These are phyloP conservation scores for Microchrysa polita DNA, from an alignment of 2,888 invertebrate species.

Conservation along the genomic window DNA sequence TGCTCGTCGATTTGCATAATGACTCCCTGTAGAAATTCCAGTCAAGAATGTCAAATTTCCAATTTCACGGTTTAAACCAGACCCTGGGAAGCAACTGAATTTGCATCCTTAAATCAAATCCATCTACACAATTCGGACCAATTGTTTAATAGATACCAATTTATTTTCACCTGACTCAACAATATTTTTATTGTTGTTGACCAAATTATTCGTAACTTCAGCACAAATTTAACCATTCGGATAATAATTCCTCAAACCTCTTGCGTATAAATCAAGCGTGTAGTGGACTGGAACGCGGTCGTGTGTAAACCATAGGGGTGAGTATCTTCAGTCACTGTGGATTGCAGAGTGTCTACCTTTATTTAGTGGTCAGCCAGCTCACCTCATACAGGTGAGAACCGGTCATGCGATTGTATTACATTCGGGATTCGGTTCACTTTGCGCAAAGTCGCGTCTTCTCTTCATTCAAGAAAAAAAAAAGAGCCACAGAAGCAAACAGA, in stretches of 20 bases:
- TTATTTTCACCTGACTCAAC: too few species aligned
- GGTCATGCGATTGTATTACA: slow-evolving; percentile 34
- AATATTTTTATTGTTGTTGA: too few species aligned
- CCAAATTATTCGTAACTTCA: slow-evolving; percentile 6
- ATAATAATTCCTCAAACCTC: slow-evolving; percentile 16
- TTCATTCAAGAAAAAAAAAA: slow-evolving; percentile 2
- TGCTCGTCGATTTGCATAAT: too few species aligned
- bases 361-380: background rate
- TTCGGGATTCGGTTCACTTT: slow-evolving; percentile 10
- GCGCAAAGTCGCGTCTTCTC: slow-evolving; percentile 11
- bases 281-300: slow-evolving; percentile 27
- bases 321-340: slow-evolving; percentile 7
- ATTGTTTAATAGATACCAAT: too few species aligned
- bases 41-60: too few species aligned
- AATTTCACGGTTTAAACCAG: too few species aligned
- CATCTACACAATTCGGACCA: too few species aligned
- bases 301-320: slow-evolving; percentile 27
- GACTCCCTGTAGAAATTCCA: too few species aligned
- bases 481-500: background rate
- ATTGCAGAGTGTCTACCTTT: slow-evolving; percentile 19
- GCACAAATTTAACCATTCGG: background rate
- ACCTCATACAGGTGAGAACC: slow-evolving; percentile 39
- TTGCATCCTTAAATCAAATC: too few species aligned
- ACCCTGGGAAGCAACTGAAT: too few species aligned
- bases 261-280: slow-evolving; percentile 10